phyloP scores from a whole-genome alignment of 1,140 invertebrate species.

The Caerostris extrusa region DNA sequence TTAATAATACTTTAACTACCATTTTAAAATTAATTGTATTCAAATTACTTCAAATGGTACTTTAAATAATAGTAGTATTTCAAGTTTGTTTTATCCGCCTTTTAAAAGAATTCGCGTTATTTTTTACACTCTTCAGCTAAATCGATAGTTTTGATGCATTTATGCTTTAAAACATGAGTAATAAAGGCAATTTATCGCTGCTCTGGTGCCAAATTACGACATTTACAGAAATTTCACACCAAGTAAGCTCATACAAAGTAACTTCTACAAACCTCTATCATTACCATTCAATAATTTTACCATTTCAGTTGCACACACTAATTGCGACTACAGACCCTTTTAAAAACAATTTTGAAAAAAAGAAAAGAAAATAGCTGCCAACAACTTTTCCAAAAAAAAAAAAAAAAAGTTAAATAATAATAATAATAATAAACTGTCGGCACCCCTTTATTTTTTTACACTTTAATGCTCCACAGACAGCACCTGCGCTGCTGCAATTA shows the following conservation, averaged over 20 bases:
- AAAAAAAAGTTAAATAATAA: background rate
- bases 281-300: background rate
- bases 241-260: background rate
- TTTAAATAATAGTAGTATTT: too few relatives aligned
- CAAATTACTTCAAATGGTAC: too few relatives aligned
- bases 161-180: background rate
- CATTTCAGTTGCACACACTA: background rate
- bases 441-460: conserved; percentile 16
- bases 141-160: too few relatives aligned
- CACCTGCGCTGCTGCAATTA: background rate
- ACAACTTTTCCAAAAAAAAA: background rate
- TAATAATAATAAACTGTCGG: background rate
- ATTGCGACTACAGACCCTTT: background rate
- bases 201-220: background rate
- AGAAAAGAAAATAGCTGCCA: too few relatives aligned
- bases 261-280: background rate
- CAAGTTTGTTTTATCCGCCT: too few relatives aligned
- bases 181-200: background rate
- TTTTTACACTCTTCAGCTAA: too few relatives aligned
- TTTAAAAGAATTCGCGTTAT: too few relatives aligned
- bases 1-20: too few relatives aligned
- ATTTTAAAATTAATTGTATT: too few relatives aligned
- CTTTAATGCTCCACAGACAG: conserved; percentile 37
- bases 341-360: too few relatives aligned
- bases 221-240: too few relatives aligned